These are phyloP conservation scores for Calycopis cecrops DNA, from an alignment of 1,140 invertebrate genomes.

Conservation along the genomic window DNA sequence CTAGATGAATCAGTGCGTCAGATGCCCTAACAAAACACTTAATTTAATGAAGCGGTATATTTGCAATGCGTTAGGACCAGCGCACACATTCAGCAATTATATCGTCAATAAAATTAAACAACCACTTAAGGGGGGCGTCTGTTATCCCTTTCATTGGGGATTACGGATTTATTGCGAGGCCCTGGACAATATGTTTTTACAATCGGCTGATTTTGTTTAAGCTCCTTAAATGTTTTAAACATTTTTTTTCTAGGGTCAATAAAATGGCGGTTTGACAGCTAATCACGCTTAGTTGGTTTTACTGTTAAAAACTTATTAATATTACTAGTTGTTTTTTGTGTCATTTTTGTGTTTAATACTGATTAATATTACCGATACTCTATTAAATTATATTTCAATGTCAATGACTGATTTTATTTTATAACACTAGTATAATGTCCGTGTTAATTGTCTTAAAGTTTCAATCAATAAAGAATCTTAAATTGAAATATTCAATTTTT, in stretches of 20 bases:
- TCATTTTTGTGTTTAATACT: too few relatives aligned
- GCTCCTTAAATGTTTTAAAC: constrained; percentile 18
- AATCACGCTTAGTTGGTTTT: constrained; percentile 4
- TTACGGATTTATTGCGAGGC: constrained; percentile 30
- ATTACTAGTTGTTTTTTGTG: neutral
- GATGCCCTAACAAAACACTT: constrained; percentile 1
- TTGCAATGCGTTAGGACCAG: constrained; percentile 21
- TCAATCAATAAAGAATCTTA: too few relatives aligned
- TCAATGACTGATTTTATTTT: too few relatives aligned
- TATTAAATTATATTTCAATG: neutral
- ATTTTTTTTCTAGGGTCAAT: constrained; percentile 10
- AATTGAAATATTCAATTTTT: too few relatives aligned
- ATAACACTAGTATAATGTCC: too few relatives aligned
- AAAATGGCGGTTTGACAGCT: constrained; percentile 11
- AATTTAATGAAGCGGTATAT: constrained; percentile 23
- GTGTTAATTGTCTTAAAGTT: too few relatives aligned
- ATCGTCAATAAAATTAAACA: constrained; percentile 39
- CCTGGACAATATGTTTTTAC: constrained; percentile 30
- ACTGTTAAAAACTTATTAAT: neutral
- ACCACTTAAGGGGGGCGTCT: constrained; percentile 34
- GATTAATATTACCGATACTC: too few relatives aligned
- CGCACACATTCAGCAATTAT: constrained; percentile 29
- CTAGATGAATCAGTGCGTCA: too few relatives aligned
- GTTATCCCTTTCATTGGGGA: constrained; percentile 36
- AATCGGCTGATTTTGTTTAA: constrained; percentile 32